Evolutionary conservation across 2,888 invertebrate genomes (phyloP).

Genomic region (Disparrhopalites patrizii): DNA sequence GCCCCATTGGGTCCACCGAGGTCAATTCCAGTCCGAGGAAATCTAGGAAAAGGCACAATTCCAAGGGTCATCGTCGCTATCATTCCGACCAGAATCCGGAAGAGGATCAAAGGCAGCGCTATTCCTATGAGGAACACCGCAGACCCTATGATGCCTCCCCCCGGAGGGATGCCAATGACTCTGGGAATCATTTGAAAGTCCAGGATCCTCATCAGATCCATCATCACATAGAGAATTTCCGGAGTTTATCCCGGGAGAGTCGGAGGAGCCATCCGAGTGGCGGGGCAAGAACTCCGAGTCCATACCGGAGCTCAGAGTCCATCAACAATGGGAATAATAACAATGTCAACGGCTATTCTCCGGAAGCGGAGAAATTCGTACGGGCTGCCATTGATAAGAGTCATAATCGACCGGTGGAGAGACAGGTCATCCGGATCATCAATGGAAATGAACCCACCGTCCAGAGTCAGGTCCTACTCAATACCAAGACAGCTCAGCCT

Average conservation of each 20-base stretch:
- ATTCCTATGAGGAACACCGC: too few species aligned
- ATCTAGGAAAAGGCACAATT: conserved; percentile 8
- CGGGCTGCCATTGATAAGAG: conserved; percentile 57
- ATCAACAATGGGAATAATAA: background rate
- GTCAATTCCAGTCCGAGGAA: background rate
- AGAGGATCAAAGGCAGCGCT: too few species aligned
- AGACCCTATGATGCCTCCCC: background rate
- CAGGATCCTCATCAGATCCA: conserved; percentile 55
- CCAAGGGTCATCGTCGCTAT: too few species aligned
- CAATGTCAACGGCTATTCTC: conserved; percentile 5
- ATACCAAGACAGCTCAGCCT: conserved; percentile 85
- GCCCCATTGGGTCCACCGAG: background rate
- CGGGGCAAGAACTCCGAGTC: too few species aligned
- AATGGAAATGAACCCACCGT: conserved; percentile 90
- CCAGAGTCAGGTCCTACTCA: conserved; percentile 84
- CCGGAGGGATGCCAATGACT: background rate
- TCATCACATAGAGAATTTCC: background rate
- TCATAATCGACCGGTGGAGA: conserved; percentile 62
- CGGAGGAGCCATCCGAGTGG: too few species aligned
- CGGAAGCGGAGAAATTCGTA: conserved; percentile 29
- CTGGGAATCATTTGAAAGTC: conserved; percentile 26
- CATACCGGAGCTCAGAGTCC: background rate
- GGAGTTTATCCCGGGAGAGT: background rate
- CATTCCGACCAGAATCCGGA: too few species aligned
- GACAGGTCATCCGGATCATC: conserved; percentile 84